Evolutionary conservation across 1,140 invertebrate species (phyloP), one percentile per base, ranked within the genome.

Genomic region (Trachelipus rathkii): DNA sequence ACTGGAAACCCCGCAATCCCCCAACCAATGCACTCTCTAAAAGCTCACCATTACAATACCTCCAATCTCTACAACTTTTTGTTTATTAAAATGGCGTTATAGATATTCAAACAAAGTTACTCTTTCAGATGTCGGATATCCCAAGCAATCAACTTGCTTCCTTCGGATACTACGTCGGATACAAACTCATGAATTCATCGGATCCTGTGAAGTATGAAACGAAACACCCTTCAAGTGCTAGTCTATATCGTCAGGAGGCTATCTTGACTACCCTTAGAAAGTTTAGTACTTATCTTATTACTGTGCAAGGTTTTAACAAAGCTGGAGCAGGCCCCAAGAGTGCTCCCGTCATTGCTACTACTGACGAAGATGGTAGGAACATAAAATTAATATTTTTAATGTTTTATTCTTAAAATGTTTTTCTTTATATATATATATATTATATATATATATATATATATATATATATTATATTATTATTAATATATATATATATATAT

Each of bases 241-340:
- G 66, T 50, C 24, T 79, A 53, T 77, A 79, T 72, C 75, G 78
- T 21, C 78, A 72, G 11, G 78, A 79, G 53, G 75, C 72, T 19
- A 79, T 75, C 7, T 68, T 79, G 33, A 76, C 76, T 23, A n/a
- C 23, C 45, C 75, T 79, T n/a, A 74, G 84, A 72, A 86, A 85
- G 78, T 86, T 86, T 75, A 85, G 44, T 53, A 77, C n/a, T 75
- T 88, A 88, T 77, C 82, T 82, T 0, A 83, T 88, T 13, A 84
- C 87, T 44, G 84, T 88, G 6, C 86, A 87, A 79, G 87, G 87
- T 8, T 87, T 85, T 75, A 88, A 88, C 76, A 77, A 80, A 8
- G 78, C 78, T 19, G 78, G 78, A 9, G 78, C 78, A 0, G 78
- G 78, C 6, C 78, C 78, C 19, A 69, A 74, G 69, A 73, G 73